Conservation (phyloP, 2,888 invertebrate genomes). For the Aleiodes alternator region DNA sequence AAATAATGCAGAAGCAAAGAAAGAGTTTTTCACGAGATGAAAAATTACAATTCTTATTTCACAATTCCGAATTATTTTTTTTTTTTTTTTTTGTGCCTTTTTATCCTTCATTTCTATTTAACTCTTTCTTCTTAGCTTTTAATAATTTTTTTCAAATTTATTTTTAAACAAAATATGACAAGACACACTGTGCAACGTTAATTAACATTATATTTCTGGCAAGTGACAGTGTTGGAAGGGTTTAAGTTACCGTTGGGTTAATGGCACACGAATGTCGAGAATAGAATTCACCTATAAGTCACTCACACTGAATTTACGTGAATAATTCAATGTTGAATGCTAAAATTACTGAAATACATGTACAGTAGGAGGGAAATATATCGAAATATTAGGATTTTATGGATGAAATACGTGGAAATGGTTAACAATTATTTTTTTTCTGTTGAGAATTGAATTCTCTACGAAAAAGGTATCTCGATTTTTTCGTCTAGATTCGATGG, state of each 20-base stretch:
- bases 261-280: slow-evolving; percentile 20
- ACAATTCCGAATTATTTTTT: not conserved
- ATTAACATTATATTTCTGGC: slow-evolving; percentile 26
- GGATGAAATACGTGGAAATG: no score
- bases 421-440: no score
- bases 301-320: slow-evolving; percentile 20
- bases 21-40: not conserved
- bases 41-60: slow-evolving; percentile 28
- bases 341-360: no score
- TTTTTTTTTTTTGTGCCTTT: not conserved
- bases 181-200: slow-evolving; percentile 20
- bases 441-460: no score
- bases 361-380: no score
- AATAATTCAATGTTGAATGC: slow-evolving; percentile 13
- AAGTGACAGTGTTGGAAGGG: slow-evolving; percentile 29
- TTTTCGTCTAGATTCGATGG: no score
- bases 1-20: slow-evolving; percentile 25
- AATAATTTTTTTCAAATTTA: no score
- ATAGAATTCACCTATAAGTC: slow-evolving; percentile 32
- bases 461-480: no score
- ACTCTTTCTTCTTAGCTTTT: not conserved
- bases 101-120: not conserved
- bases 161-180: not conserved
- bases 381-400: no score
- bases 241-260: slow-evolving; percentile 26